phyloP scores from a whole-genome alignment of 2,888 invertebrate genomes.

The Deilephila elpenor region DNA sequence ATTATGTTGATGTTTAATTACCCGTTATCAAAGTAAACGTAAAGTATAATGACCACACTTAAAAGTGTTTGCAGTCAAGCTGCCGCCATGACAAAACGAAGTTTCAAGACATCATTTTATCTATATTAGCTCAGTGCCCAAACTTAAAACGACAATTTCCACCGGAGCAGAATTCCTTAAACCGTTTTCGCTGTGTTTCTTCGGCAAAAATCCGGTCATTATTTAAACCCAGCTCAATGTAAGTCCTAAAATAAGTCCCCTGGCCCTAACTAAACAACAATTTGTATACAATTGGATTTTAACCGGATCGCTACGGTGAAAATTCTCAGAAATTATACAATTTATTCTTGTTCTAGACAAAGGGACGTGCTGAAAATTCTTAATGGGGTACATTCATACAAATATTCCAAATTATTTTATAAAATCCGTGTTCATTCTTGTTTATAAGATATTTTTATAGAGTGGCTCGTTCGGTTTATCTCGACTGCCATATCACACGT shows the following conservation, averaged over 20 bases:
- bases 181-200: slow-evolving; percentile 40
- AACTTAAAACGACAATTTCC: slow-evolving; percentile 36
- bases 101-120: slow-evolving; percentile 34
- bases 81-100: slow-evolving; percentile 18
- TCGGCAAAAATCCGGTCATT: slow-evolving; percentile 48
- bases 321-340: neutral
- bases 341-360: neutral
- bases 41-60: slow-evolving; percentile 9
- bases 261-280: slow-evolving; percentile 50
- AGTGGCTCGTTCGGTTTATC: neutral
- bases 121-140: slow-evolving; percentile 34
- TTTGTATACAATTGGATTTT: slow-evolving; percentile 47
- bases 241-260: slow-evolving; percentile 50
- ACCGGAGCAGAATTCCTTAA: slow-evolving; percentile 37
- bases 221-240: slow-evolving; percentile 52
- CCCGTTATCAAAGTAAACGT: neutral
- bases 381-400: neutral
- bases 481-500: slow-evolving; percentile 13
- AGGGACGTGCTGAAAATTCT: neutral
- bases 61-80: neutral
- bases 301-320: neutral
- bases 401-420: neutral
- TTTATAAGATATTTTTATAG: neutral
- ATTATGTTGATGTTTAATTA: neutral
- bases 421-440: neutral